Evolutionary conservation across 2,797 vertebrate genomes (phyloP), one percentile per base, ranked within the genome.

Genomic region (Sebastolobus altivelis): DNA sequence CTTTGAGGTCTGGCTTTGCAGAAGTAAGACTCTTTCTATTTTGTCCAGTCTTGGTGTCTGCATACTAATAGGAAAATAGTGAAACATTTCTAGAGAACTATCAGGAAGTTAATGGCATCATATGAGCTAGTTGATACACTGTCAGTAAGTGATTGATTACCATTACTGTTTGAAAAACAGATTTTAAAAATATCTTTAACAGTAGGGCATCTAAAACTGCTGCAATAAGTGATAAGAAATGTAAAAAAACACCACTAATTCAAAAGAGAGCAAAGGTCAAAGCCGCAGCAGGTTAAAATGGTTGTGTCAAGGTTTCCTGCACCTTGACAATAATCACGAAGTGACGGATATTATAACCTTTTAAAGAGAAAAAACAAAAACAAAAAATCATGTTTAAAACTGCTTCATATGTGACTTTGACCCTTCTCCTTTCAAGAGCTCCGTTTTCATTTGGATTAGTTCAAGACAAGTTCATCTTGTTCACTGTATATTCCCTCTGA

Each of bases 401-500:
- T 11, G 18, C 18, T 37, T 49, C 38, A 43, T 76, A 65, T 59
- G 12, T 40, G 9, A 56, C 37, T 66, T 35, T 52, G 29, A 68
- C 54, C 43, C 77, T 58, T 77, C 25, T 56, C 43, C 43, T 49
- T 29, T 8, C 6, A 46, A 46, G 55, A 18, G 67, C 33, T 77
- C 13, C 14, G 8, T 68, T 35, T 55, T 76, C 20, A 27, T 81
- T 67, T 56, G 27, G 66, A 49, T 79, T 49, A 75, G 27, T 69
- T 65, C n/a, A 8, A 35, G 38, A 63, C 7, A 1, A 13, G 61
- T 82, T 82, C 4, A 52, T 72, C 29, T 68, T 27, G 79, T 65
- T 79, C 25, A 52, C 58, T 80, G 61, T 85, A 8, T 81, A 63
- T 37, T 76, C 80, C 74, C 82, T 75, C 38, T 68, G 78, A 70